phyloP scores from a whole-genome alignment of 2,113 vertebrate species.

The Bubo blakistoni region DNA sequence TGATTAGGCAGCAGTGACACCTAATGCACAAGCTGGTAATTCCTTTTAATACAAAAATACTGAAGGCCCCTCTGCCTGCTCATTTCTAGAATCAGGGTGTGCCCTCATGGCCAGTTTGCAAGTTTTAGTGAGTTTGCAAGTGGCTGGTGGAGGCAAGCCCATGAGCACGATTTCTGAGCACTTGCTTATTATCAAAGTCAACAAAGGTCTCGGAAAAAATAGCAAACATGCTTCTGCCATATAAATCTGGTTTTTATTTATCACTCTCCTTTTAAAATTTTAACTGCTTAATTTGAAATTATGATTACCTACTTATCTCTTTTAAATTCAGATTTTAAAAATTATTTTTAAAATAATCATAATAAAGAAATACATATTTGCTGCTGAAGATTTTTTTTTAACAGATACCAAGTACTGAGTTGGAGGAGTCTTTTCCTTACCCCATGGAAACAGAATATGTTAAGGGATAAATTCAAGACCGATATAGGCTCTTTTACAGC shows the following conservation, averaged over 20 bases:
- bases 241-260: background rate
- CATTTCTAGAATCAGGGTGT: background rate
- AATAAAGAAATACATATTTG: background rate
- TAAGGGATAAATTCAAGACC: background rate
- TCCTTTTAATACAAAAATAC: background rate
- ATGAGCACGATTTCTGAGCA: background rate
- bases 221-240: background rate
- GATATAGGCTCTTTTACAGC: background rate
- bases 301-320: background rate
- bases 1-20: constrained; percentile 43
- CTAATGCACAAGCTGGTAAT: constrained; percentile 14
- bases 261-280: background rate
- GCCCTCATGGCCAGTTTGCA: background rate
- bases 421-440: background rate
- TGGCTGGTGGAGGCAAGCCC: background rate
- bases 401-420: background rate
- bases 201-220: background rate
- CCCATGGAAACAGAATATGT: background rate
- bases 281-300: background rate
- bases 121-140: background rate
- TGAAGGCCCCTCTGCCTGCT: background rate
- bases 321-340: background rate
- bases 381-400: background rate
- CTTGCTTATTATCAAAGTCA: background rate
- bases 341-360: background rate